Evolutionary conservation across 2,888 invertebrate species (phyloP).

Genomic region (Drosophila imparisetae): DNA sequence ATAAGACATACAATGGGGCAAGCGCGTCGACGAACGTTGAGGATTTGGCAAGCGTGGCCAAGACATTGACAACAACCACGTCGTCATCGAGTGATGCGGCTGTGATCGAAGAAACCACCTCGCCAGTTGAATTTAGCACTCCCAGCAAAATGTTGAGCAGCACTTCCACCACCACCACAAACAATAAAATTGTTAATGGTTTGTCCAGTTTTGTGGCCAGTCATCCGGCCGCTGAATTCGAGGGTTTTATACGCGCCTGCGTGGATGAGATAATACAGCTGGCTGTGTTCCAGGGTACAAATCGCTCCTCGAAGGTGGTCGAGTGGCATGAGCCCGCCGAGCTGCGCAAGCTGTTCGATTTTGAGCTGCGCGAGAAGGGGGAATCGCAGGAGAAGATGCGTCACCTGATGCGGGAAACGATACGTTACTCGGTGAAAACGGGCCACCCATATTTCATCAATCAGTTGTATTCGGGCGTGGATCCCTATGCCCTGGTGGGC

Average conservation of each 20-base stretch:
- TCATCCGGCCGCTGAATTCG: conserved; percentile 87
- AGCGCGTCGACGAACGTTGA: conserved; percentile 44
- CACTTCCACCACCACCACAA: conserved; percentile 12
- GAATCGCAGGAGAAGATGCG: conserved; percentile 89
- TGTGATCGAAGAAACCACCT: conserved; percentile 23
- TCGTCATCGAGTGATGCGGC: conserved; percentile 62
- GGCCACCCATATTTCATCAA: conserved; percentile 96
- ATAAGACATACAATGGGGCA: conserved; percentile 72
- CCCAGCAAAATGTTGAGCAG: conserved; percentile 57
- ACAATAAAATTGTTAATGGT: conserved; percentile 30
- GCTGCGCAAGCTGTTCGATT: conserved; percentile 88
- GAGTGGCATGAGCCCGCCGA: conserved; percentile 92
- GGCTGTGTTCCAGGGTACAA: conserved; percentile 91
- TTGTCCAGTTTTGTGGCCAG: conserved; percentile 85
- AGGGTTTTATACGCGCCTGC: conserved; percentile 89
- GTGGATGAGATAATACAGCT: conserved; percentile 90
- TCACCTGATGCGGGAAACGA: conserved; percentile 88
- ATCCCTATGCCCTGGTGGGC: conserved; percentile 93
- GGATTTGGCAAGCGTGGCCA: conserved; percentile 66
- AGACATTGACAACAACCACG: conserved; percentile 57
- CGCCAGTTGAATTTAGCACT: conserved; percentile 50
- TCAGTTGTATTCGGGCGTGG: conserved; percentile 93
- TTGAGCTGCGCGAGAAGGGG: conserved; percentile 87
- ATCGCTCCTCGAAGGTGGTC: conserved; percentile 90
- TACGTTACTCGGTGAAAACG: conserved; percentile 94